Evolutionary conservation across 1,140 invertebrate species (phyloP), one percentile per base, ranked within the genome.

Genomic region (Papilio machaon): DNA sequence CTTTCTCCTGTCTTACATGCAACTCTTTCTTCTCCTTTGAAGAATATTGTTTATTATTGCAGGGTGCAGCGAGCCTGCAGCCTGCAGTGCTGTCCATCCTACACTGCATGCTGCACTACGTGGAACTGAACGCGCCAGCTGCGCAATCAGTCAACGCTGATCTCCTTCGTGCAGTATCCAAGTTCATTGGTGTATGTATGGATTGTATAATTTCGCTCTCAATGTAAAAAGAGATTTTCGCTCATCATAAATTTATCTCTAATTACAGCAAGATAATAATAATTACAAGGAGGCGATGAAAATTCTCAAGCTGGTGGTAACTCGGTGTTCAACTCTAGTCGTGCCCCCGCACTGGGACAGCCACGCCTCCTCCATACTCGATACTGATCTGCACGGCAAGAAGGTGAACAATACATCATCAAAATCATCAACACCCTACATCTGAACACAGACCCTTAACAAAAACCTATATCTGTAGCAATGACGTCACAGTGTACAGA

Each of bases 231-330:
- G 9, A 60, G 8, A 60, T 23, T 23, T 19, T 19, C 1, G 19
- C 17, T 60, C 0, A 60, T 60, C 19, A 30, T 30, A 30, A 64
- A 3, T 30, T 8, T 64, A 17, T 30, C 3, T 67, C 4, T 6
- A 13, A 70, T 70, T 70, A 80, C 85, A 91, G 91, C 88, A 95
- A 91, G 94, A 95, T 49, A 98, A 98, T 9, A 95, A 96, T 5
- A 98, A 99, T 91, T 99, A 98, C 97, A 99, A 98, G 91, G 99
- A 99, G 95, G 97, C 99, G 0, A 95, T 99, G 86, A 99, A 99
- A 95, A 99, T 99, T 79, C 91, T 99, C 19, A 99, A 99, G 94
- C 95, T 99, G 67, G 98, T 99, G 19, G 99, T 99, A 10, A 99
- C 98, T 4, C 96, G 98, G 82, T 99, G 98, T 43, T 99, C 99